Base-by-base conservation (phyloP, 2,888 invertebrate genomes). In the Drosophila melanosoma region DNA sequence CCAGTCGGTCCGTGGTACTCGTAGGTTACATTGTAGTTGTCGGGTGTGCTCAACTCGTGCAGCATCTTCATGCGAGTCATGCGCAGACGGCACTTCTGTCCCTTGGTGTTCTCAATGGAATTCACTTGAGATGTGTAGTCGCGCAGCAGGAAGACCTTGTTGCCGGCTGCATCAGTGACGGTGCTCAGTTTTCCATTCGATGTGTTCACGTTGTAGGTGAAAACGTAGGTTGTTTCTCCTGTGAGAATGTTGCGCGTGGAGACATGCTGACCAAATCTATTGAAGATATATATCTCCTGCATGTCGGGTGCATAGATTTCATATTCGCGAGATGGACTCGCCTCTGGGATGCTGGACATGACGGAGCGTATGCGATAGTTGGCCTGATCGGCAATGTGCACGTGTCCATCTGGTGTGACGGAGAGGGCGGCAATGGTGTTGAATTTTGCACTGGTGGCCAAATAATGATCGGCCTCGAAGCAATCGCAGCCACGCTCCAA, bases 311-410 rank as follows among this genome's bases (percentile, higher is more conserved):
- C 98, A 89, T 97, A 97, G 67, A 99, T 98, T 92, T 98, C 98
- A 91, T 99, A 99, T 91, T 98, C 97, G 52, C 97, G 94, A 0
- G 96, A 95, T 1, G 95, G 95, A 84, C 97, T 97, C 0, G 97
- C 96, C 81, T 97, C 97, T 0, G 98, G 98, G 71, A 98, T 97
- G 87, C 97, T 97, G 0, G 97, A 97, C 95, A 96, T 97, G 0
- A 98, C 97, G 0, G 97, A 97, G 49, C 98, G 94, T 61, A 98
- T 97, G 85, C 98, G 95, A 88, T 97, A 97, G 91, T 97, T 97
- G 0, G 97, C 98, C 93, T 98, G 98, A 93, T 99, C 99, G 1
- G 98, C 98, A 60, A 99, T 97, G 87, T 99, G 98, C 0, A 99
- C 96, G 32, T 97, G 96, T 0, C 99, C 98, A 91, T 98, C 98